A percentile compares a stretch with the other conserved stretches of the same genome.
These are phyloP conservation scores for Halcyon chelicuti DNA, from an alignment of 2,797 vertebrate genomes.

Conservation along the genomic window DNA sequence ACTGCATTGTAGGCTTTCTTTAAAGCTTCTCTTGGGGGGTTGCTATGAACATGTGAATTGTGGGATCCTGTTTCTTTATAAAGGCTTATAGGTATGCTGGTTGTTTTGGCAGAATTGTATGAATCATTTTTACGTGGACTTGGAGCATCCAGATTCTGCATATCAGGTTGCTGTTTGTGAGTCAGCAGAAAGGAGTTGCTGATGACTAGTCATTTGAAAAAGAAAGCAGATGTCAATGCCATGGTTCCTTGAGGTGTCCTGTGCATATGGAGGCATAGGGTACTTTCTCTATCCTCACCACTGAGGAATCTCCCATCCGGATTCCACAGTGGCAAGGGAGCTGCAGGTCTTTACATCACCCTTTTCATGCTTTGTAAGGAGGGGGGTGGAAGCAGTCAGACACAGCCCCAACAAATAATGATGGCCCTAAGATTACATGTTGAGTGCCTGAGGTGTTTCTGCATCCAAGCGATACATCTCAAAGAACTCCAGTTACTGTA, in stretches of 20 bases:
- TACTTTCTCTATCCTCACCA: not conserved
- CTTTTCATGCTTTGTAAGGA: not conserved
- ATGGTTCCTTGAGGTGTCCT: not conserved
- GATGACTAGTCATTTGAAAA: conserved; percentile 32
- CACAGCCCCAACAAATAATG: not conserved
- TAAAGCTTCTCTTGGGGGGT: not conserved
- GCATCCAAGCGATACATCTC: not conserved
- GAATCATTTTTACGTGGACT: conserved; percentile 34
- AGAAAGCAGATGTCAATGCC: not conserved
- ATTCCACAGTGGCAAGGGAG: not conserved
- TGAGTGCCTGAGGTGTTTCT: conserved; percentile 15
- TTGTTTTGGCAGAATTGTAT: not conserved
- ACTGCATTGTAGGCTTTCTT: not conserved
- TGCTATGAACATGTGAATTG: not conserved
- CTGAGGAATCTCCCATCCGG: not conserved
- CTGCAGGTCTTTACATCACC: not conserved
- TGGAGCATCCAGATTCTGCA: conserved; percentile 19
- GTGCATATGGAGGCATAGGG: not conserved
- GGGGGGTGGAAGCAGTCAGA: not conserved
- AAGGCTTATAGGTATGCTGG: not conserved
- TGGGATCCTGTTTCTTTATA: not conserved
- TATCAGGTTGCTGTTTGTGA: conserved; percentile 59
- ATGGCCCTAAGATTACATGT: not conserved
- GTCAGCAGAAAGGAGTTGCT: conserved; percentile 55
- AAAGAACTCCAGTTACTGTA: not conserved